Evolutionary conservation across 2,888 invertebrate species (phyloP).

Genomic region (Micoletzkya japonica): DNA sequence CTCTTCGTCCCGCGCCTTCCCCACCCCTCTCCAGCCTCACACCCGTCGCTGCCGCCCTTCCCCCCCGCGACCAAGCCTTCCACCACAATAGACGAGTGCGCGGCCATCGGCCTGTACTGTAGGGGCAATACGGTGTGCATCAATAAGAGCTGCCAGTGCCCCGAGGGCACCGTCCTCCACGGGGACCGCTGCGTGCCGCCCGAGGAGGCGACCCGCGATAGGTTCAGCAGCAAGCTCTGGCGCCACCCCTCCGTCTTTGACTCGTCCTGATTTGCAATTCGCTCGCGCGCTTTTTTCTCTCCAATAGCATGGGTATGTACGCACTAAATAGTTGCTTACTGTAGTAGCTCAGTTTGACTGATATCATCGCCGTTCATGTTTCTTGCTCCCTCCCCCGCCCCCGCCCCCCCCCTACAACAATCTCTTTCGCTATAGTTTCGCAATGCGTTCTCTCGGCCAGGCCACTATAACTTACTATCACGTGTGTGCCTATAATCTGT

Average conservation of each 20-base stretch:
- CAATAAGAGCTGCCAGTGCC: constrained; percentile 58
- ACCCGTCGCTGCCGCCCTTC: constrained; percentile 1
- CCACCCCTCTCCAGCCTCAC: not conserved
- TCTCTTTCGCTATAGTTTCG: too few relatives aligned
- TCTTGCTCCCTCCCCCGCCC: too few relatives aligned
- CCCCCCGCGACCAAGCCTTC: not conserved
- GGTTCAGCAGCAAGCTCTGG: constrained; percentile 23
- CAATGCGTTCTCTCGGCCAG: too few relatives aligned
- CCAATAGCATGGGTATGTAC: too few relatives aligned
- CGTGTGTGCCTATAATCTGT: too few relatives aligned
- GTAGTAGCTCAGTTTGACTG: too few relatives aligned
- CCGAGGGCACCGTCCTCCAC: constrained; percentile 49
- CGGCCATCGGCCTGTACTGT: constrained; percentile 37
- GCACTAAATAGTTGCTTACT: too few relatives aligned
- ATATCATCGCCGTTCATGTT: too few relatives aligned
- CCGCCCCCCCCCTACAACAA: too few relatives aligned
- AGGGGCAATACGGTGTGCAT: constrained; percentile 54
- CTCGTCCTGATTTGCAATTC: too few relatives aligned
- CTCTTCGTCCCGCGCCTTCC: constrained; percentile 18
- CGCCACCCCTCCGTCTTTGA: constrained; percentile 26
- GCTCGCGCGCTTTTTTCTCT: too few relatives aligned
- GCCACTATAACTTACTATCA: too few relatives aligned
- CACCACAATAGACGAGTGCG: constrained; percentile 46
- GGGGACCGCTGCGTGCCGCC: constrained; percentile 58
- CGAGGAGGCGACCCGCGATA: constrained; percentile 22